Conservation (phyloP, 2,113 vertebrate species). For the Danionella cerebrum region DNA sequence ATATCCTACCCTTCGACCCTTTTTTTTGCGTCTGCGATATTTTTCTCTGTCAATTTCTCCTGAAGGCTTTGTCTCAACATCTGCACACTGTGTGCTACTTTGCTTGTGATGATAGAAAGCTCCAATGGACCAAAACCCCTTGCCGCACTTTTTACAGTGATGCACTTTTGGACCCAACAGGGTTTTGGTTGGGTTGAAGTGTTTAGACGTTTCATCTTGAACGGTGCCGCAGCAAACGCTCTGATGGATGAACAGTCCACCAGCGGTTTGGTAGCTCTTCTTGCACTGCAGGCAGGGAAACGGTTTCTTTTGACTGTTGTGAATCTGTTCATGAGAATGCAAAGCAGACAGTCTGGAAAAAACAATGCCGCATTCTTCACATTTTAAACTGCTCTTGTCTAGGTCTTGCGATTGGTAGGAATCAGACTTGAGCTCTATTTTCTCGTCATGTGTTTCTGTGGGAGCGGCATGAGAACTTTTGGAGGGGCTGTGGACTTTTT, state of each 20-base stretch:
- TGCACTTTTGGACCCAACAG: slow-evolving; percentile 66
- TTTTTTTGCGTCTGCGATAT: slow-evolving; percentile 38
- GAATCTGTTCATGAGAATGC: slow-evolving; percentile 59
- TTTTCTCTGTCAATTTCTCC: background rate
- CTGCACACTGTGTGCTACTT: slow-evolving; percentile 49
- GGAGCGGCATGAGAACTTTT: slow-evolving; percentile 44
- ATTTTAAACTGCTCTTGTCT: slow-evolving; percentile 48
- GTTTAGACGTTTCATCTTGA: slow-evolving; percentile 34
- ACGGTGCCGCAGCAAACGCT: slow-evolving; percentile 45
- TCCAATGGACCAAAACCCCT: slow-evolving; percentile 69
- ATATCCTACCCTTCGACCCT: slow-evolving; percentile 58
- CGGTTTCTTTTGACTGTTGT: slow-evolving; percentile 50
- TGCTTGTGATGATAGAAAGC: slow-evolving; percentile 68
- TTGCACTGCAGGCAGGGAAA: slow-evolving; percentile 56
- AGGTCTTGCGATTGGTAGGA: slow-evolving; percentile 39
- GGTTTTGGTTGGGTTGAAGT: slow-evolving; percentile 69
- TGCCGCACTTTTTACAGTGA: slow-evolving; percentile 66
- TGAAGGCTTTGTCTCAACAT: slow-evolving; percentile 39
- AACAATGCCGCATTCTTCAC: slow-evolving; percentile 54
- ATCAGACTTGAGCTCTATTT: slow-evolving; percentile 30
- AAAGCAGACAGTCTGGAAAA: slow-evolving; percentile 59
- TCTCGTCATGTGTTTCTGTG: slow-evolving; percentile 42
- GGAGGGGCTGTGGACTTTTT: no score
- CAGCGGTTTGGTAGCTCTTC: slow-evolving; percentile 48
- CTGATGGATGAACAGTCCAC: slow-evolving; percentile 52